Evolutionary conservation across 37 sponge, comb jelly and placozoan genomes (phyloP).

Genomic region (Cliona cf. orientalis): DNA sequence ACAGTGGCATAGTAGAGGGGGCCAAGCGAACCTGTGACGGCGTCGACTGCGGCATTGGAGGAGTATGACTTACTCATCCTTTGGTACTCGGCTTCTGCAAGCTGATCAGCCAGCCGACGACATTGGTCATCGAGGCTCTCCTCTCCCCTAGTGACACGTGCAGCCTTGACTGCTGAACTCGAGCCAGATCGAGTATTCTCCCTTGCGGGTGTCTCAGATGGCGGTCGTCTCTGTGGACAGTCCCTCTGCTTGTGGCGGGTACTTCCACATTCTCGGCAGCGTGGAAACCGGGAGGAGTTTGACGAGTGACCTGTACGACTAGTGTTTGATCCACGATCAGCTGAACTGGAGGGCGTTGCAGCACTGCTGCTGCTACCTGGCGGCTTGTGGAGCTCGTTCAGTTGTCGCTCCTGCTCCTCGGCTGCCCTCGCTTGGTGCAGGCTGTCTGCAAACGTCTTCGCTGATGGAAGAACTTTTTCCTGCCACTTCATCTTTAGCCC

Average conservation of each 20-base stretch:
- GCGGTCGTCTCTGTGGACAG: not conserved
- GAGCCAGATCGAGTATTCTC: too few species aligned
- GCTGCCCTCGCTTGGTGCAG: slow-evolving; percentile 37
- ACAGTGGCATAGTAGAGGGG: slow-evolving; percentile 38
- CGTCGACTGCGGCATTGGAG: not conserved
- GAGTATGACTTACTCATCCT: not conserved
- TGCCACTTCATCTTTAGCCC: slow-evolving; percentile 44
- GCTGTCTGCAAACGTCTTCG: slow-evolving; percentile 28
- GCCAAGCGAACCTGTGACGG: slow-evolving; percentile 8
- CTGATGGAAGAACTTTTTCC: slow-evolving; percentile 36
- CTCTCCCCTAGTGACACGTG: not conserved
- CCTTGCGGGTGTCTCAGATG: too few species aligned
- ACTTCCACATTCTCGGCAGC: too few species aligned
- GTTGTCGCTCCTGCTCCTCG: slow-evolving; percentile 33
- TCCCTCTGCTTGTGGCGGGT: not conserved
- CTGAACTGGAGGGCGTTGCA: too few species aligned
- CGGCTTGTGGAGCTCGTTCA: slow-evolving; percentile 3
- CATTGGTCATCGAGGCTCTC: not conserved
- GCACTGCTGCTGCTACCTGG: too few species aligned
- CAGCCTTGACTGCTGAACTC: slow-evolving; percentile 15
- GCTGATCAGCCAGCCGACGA: slow-evolving; percentile 17
- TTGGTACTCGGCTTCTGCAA: slow-evolving; percentile 18
- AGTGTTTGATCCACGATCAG: too few species aligned
- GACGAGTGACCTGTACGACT: too few species aligned
- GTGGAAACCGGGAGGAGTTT: too few species aligned